Percentiles rank a stretch among this genome's conserved stretches.
Conservation (phyloP, 2,113 vertebrate species). For the Saguinus imperator region DNA sequence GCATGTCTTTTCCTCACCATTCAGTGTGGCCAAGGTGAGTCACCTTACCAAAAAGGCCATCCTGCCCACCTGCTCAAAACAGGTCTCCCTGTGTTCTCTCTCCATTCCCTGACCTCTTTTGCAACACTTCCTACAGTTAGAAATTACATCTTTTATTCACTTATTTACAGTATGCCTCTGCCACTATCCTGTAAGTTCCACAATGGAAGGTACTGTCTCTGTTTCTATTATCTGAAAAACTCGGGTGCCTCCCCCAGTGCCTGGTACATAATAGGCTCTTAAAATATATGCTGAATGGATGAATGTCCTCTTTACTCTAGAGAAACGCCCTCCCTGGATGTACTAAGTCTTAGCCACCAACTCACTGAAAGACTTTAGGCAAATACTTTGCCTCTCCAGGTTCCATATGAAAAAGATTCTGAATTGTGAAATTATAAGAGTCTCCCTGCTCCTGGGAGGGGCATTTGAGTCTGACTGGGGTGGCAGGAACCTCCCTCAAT, state of each 20-base stretch:
- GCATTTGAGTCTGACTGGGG: background rate
- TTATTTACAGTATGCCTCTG: background rate
- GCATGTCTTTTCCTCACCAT: background rate
- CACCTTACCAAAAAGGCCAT: background rate
- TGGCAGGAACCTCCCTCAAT: too few relatives aligned
- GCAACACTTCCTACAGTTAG: background rate
- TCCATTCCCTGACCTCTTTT: background rate
- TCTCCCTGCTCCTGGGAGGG: background rate
- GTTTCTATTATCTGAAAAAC: background rate
- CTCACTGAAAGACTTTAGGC: background rate
- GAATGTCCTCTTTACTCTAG: background rate
- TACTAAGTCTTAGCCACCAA: background rate
- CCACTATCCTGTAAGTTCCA: background rate
- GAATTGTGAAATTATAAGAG: background rate
- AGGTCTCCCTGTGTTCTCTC: background rate
- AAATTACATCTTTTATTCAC: background rate
- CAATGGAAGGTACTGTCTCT: background rate
- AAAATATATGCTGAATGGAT: background rate
- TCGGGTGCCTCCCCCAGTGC: background rate
- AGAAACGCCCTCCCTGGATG: background rate
- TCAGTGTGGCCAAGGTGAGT: background rate
- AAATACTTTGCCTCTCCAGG: background rate
- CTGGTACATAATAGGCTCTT: background rate
- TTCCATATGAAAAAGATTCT: background rate
- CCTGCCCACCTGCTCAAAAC: background rate